Evolutionary conservation across 2,888 invertebrate genomes (phyloP), one percentile per base, ranked within the genome.

Genomic region (Sphaerophoria taeniata): DNA sequence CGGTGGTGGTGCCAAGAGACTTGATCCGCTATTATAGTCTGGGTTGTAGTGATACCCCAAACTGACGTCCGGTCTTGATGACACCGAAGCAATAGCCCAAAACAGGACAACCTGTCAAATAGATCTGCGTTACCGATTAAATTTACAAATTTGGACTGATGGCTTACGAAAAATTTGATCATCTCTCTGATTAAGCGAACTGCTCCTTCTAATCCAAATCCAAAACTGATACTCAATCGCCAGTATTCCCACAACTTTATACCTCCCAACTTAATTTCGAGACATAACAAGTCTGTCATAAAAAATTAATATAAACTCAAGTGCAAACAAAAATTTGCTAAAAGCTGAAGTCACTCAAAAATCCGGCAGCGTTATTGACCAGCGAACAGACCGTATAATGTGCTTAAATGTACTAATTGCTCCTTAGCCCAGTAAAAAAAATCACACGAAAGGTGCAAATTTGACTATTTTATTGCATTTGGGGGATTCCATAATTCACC

Each of bases 51-150:
- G 88, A 76, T 91, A 91, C 39, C 90, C 89, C 72, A 90, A 79
- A 33, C 90, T 90, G 55, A 91, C 87, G 87, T 91, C 91, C 39
- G 91, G 90, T 61, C 90, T 89, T 5, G 90, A 90, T 39, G 83
- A 63, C 34, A 87, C 88, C 72, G 82, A 76, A 16, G 84, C 70
- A 49, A 87, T 87, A 36, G 89, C 88, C 67, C 88, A 87, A 70
- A 88, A 89, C 82, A 88, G 88, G 83, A 88, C 88, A 77, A 91
- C 69, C 83, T 91, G 91, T 47, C 24, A 3, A 47, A 24, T n/a
- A 73, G 14, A 9, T 24, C 24, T n/a, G 47, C 34, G 34, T 39
- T 12, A 36, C 36, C 31, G 0, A 36, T 34, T 24, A n/a, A 34
- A 49, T 24, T 24, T 24, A 24, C 3, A 9, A 43, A 56, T 36